phyloP scores from a whole-genome alignment of 2,888 invertebrate genomes.

The Dynastes maya region DNA sequence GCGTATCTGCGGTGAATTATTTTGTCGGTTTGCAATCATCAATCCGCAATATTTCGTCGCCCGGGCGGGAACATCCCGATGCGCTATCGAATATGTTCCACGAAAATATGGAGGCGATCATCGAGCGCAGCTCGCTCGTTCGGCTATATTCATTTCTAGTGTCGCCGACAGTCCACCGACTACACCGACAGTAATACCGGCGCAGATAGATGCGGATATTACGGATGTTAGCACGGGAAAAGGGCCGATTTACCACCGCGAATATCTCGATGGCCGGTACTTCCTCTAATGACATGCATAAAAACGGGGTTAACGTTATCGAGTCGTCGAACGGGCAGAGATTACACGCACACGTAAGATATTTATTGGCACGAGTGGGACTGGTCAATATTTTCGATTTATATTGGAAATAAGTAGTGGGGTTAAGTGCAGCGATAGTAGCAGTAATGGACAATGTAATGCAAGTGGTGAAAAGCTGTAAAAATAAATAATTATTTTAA shows the following conservation, averaged over 20 bases:
- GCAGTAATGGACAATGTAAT: too few relatives aligned
- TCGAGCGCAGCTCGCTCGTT: neutral
- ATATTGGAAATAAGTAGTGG: too few relatives aligned
- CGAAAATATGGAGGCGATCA: slow-evolving; percentile 9
- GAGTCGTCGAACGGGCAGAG: neutral
- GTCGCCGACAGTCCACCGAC: slow-evolving; percentile 5
- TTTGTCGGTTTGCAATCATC: slow-evolving; percentile 1
- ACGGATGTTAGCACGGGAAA: slow-evolving; percentile 2
- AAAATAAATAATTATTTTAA: too few relatives aligned
- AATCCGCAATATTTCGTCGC: slow-evolving; percentile 13
- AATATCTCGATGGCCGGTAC: slow-evolving; percentile 17
- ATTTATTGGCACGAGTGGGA: neutral
- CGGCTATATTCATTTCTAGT: slow-evolving; percentile 13
- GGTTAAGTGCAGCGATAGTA: too few relatives aligned
- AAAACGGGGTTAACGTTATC: slow-evolving; percentile 24
- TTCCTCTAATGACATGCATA: slow-evolving; percentile 16
- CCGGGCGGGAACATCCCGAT: neutral
- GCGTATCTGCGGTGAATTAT: slow-evolving; percentile 1
- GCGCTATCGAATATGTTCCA: neutral
- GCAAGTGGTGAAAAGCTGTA: too few relatives aligned
- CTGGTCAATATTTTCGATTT: neutral
- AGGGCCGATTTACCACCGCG: slow-evolving; percentile 27
- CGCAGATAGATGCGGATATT: slow-evolving; percentile 18
- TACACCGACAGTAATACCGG: neutral
- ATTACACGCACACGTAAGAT: slow-evolving; percentile 4